Percentiles rank a stretch among this genome's conserved stretches.
Evolutionary conservation across 2,888 invertebrate genomes (phyloP).

Genomic region (Drosophila putrida): DNA sequence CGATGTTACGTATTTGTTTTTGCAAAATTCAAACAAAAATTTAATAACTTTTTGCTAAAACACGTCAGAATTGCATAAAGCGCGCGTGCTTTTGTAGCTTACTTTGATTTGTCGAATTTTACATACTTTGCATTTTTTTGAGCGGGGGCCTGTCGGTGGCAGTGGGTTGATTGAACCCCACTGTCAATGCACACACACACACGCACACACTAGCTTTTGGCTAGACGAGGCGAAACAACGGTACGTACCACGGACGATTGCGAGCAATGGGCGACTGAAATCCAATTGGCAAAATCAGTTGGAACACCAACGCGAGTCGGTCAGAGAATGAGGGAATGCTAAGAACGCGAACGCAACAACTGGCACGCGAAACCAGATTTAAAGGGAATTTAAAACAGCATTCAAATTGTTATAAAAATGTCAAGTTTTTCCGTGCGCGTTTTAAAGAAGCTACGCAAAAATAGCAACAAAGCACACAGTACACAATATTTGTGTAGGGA

Average conservation of each 20-base stretch:
- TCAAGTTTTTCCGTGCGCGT: slow-evolving; percentile 35
- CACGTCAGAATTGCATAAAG: slow-evolving; percentile 51
- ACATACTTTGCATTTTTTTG: slow-evolving; percentile 32
- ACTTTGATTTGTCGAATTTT: slow-evolving; percentile 26
- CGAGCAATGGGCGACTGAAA: slow-evolving; percentile 65
- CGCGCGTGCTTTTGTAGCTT: slow-evolving; percentile 30
- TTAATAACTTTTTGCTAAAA: slow-evolving; percentile 33
- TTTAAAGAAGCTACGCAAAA: slow-evolving; percentile 44
- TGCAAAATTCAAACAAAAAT: slow-evolving; percentile 60
- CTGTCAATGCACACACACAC: slow-evolving; percentile 24
- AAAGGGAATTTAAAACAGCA: slow-evolving; percentile 30
- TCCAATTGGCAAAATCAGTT: slow-evolving; percentile 64
- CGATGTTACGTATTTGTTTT: slow-evolving; percentile 75
- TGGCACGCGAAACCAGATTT: slow-evolving; percentile 44
- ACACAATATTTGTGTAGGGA: slow-evolving; percentile 46
- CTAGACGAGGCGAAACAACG: slow-evolving; percentile 39
- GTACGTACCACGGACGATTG: slow-evolving; percentile 59
- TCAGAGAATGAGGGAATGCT: slow-evolving; percentile 37
- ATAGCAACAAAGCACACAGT: slow-evolving; percentile 45
- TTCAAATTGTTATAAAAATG: slow-evolving; percentile 31
- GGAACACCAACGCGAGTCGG: slow-evolving; percentile 39
- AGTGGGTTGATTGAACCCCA: slow-evolving; percentile 72
- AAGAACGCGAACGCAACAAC: slow-evolving; percentile 48
- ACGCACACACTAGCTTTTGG: slow-evolving; percentile 25
- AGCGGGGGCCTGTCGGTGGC: slow-evolving; percentile 38